Conservation (phyloP, 2,888 invertebrate species). For the Podotricha telesiphe region DNA sequence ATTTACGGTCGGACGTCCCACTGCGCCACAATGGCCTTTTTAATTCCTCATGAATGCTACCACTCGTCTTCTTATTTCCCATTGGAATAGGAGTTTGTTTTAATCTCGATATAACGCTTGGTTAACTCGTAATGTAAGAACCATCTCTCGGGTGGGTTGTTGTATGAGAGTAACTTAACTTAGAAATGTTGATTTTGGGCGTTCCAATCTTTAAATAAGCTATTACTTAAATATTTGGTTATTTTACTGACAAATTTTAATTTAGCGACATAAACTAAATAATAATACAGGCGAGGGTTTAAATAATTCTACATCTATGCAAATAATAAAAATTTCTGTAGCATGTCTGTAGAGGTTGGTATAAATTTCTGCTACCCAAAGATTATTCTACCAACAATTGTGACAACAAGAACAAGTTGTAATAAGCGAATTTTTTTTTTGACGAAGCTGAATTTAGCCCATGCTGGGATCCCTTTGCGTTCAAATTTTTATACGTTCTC, state of each 20-base stretch:
- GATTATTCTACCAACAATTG: no score
- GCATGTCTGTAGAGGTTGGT: no score
- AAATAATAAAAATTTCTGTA: no score
- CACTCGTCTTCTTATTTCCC: conserved; percentile 28
- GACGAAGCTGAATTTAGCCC: no score
- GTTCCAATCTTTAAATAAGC: no score
- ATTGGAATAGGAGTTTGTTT: conserved; percentile 4
- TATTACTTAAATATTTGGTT: background rate
- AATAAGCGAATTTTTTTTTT: no score
- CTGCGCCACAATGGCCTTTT: background rate
- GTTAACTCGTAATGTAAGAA: conserved; percentile 5
- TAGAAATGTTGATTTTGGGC: background rate
- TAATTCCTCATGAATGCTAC: conserved; percentile 24
- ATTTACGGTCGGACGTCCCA: background rate
- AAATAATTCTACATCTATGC: no score
- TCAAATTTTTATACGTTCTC: no score
- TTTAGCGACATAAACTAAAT: background rate
- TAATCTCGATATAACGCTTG: conserved; percentile 21
- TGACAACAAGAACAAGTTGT: no score
- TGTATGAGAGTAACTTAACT: conserved; percentile 9
- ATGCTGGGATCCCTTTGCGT: no score
- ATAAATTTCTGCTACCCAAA: no score
- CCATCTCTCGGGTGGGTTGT: conserved; percentile 1
- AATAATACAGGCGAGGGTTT: no score
- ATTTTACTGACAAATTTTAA: background rate